Evolutionary conservation across 2,113 vertebrate species (phyloP).

Genomic region (Python bivittatus): DNA sequence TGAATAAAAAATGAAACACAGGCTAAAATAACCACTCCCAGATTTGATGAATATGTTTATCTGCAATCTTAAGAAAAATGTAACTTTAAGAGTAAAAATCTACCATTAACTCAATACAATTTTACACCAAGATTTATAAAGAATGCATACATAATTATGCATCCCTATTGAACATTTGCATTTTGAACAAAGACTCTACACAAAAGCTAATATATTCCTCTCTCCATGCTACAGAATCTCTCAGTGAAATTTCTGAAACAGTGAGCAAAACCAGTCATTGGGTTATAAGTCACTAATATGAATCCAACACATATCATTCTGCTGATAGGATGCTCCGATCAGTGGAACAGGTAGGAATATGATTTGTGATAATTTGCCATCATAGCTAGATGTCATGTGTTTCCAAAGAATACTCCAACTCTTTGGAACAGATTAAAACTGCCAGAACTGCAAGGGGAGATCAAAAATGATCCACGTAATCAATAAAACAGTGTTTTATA

Average conservation of each 20-base stretch:
- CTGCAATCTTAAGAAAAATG: not conserved
- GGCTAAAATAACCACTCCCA: not conserved
- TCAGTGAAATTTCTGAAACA: not conserved
- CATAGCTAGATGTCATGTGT: not conserved
- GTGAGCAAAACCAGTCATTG: not conserved
- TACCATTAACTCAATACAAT: not conserved
- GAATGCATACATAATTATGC: not conserved
- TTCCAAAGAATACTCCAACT: not conserved
- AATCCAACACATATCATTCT: not conserved
- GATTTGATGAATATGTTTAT: not conserved
- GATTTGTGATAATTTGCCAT: not conserved
- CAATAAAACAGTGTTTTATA: not conserved
- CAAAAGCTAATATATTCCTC: constrained; percentile 1
- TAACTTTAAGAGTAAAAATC: constrained; percentile 3
- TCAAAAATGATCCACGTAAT: not conserved
- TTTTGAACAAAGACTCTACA: not conserved
- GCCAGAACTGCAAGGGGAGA: too few species aligned
- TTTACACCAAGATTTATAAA: not conserved
- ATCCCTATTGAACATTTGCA: not conserved
- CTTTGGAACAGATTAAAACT: not conserved
- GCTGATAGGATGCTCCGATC: not conserved
- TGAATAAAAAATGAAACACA: constrained; percentile 3
- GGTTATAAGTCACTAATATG: not conserved
- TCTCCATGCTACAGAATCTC: constrained; percentile 12
- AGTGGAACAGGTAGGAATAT: not conserved